Evolutionary conservation across 2,113 vertebrate genomes (phyloP).

Genomic region (Megatriorchis doriae): DNA sequence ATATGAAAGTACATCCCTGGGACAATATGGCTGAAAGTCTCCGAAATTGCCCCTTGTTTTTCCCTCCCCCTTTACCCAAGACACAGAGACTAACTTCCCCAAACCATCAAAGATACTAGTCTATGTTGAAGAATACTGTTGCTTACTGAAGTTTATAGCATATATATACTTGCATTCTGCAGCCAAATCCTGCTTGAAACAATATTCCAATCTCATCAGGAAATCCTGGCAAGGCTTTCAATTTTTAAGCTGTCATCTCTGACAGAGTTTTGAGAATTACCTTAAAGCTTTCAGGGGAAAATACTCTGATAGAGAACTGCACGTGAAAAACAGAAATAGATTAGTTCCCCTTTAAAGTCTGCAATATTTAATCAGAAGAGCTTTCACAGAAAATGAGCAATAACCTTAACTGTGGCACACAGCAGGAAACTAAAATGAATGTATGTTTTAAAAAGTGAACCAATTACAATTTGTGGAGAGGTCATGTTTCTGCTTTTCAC

Average conservation of each 20-base stretch:
- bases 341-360: neutral
- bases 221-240: neutral
- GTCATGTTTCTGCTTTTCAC: neutral
- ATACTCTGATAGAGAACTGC: neutral
- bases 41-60: neutral
- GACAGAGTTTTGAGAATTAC: neutral
- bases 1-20: neutral
- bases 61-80: neutral
- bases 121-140: neutral
- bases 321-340: neutral
- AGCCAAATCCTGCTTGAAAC: neutral
- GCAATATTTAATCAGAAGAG: neutral
- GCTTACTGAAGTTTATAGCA: neutral
- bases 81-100: neutral
- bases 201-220: neutral
- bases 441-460: neutral
- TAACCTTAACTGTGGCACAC: neutral
- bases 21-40: neutral
- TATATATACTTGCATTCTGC: neutral
- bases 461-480: neutral
- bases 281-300: neutral
- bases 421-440: neutral
- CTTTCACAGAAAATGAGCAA: neutral
- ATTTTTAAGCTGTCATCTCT: neutral
- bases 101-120: neutral